Evolutionary conservation across 2,797 vertebrate genomes (phyloP).

Genomic region (Trachurus trachurus): DNA sequence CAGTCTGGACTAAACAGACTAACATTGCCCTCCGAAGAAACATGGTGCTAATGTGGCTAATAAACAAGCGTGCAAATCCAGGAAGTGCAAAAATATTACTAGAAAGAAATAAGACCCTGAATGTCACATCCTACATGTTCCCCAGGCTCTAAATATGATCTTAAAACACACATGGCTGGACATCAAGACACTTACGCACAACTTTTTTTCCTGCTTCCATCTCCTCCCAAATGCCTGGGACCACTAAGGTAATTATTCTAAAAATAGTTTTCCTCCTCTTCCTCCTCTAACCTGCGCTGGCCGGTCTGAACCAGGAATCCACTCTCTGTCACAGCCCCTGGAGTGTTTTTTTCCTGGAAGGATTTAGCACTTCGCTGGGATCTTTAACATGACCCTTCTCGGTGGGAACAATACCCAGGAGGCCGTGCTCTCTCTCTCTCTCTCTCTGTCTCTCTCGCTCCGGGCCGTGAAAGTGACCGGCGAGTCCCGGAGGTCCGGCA

Average conservation of each 20-base stretch:
- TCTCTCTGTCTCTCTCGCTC: not conserved
- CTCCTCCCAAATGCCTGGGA: constrained; percentile 60
- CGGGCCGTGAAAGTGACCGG: constrained; percentile 74
- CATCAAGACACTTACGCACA: constrained; percentile 17
- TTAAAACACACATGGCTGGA: constrained; percentile 34
- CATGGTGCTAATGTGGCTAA: not conserved
- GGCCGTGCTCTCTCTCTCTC: constrained; percentile 63
- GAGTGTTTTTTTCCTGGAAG: constrained; percentile 88
- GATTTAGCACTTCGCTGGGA: constrained; percentile 72
- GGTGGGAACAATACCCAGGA: constrained; percentile 80
- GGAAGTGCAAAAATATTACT: constrained; percentile 44
- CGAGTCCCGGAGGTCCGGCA: constrained; percentile 47
- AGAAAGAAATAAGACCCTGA: constrained; percentile 22
- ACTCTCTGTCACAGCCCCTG: constrained; percentile 64
- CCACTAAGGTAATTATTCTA: constrained; percentile 73
- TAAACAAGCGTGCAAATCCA: constrained; percentile 12
- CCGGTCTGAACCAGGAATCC: constrained; percentile 51
- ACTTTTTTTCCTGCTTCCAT: constrained; percentile 60
- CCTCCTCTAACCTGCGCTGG: constrained; percentile 35
- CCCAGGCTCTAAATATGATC: constrained; percentile 50
- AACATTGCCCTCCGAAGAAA: not conserved
- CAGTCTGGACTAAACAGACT: not conserved
- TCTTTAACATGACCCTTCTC: constrained; percentile 75
- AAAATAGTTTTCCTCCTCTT: constrained; percentile 77
- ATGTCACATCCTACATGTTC: constrained; percentile 38